Base-by-base conservation (phyloP, 2,888 invertebrate species). In the Drosophila nr. medialis region DNA sequence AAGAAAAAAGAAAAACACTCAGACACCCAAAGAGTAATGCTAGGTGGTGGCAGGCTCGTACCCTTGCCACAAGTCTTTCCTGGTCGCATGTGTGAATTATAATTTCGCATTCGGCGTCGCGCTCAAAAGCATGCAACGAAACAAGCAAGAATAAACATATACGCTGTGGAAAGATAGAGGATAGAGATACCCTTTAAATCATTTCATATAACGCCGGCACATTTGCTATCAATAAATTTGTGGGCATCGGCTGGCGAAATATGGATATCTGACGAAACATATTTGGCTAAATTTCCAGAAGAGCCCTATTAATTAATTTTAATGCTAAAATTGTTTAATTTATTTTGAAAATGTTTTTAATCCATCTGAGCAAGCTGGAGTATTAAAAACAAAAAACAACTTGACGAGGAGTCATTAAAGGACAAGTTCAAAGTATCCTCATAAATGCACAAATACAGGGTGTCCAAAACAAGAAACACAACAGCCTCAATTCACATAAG, bases 1-100 rank as follows among this genome's bases (percentile, higher is more conserved):
- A 40, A n/a, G n/a, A 38, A 18, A 40, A 24, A 21, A 45, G 15
- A 27, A 38, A 59, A 32, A 38, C 61, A 72, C 61, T 63, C 77
- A 61, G 64, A 54, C 69, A 58, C 61, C 61, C 51, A 56, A 54
- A 60, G 58, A 58, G 54, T 54, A 49, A 49, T 49, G 65, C 65
- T 48, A 32, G 42, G 15, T 4, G 45, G 45, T n/a, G 27, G 48
- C 63, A 58, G 29, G 49, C n/a, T 45, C 13, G 4, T 27, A 29
- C 60, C 48, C 67, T 27, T 55, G 50, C 64, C 55, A 51, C 64
- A 53, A 54, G 24, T 45, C 63, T n/a, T 48, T 60, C 38, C 69
- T 77, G 89, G 90, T 86, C 89, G 76, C 90, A 89, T 89, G 91
- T 89, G 91, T 90, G 91, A 91, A 89, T 89, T 89, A 89, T 89